These are phyloP conservation scores for Heliconius hermathena DNA, from an alignment of 1,140 invertebrate species.

Conservation along the genomic window DNA sequence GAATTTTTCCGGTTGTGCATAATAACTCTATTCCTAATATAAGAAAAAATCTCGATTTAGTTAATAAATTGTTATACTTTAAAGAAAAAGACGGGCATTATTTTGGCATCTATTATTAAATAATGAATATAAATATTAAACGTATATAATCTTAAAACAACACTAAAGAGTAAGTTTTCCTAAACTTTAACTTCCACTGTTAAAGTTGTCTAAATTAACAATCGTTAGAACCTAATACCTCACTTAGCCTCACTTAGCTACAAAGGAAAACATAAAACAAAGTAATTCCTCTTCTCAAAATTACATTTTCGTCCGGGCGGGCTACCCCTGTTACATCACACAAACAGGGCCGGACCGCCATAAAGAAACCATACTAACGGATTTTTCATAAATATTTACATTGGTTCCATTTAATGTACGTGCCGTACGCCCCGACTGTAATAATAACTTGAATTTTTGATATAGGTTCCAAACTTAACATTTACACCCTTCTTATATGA, in stretches of 20 bases:
- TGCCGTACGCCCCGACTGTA: conserved; percentile 17
- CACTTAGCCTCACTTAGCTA: neutral
- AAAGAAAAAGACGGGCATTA: too few relatives aligned
- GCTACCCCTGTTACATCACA: conserved; percentile 17
- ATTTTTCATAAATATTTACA: conserved; percentile 58
- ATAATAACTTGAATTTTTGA: conserved; percentile 31
- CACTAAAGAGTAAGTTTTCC: too few relatives aligned
- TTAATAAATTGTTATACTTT: too few relatives aligned
- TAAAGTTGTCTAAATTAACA: too few relatives aligned
- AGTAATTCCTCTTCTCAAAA: neutral
- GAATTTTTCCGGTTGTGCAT: too few relatives aligned
- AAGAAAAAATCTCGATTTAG: too few relatives aligned
- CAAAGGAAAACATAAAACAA: neutral
- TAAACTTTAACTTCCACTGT: too few relatives aligned
- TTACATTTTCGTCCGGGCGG: neutral
- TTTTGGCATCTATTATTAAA: too few relatives aligned
- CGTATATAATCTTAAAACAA: too few relatives aligned
- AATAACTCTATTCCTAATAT: too few relatives aligned
- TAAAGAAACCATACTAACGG: conserved; percentile 47
- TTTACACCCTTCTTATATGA: conserved; percentile 9
- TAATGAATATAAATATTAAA: too few relatives aligned
- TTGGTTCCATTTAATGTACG: conserved; percentile 46
- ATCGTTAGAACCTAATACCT: neutral
- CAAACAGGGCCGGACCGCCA: conserved; percentile 27
- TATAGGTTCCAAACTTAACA: conserved; percentile 13